Base-by-base conservation (phyloP, 2,797 vertebrate genomes). In the Picus viridis region DNA sequence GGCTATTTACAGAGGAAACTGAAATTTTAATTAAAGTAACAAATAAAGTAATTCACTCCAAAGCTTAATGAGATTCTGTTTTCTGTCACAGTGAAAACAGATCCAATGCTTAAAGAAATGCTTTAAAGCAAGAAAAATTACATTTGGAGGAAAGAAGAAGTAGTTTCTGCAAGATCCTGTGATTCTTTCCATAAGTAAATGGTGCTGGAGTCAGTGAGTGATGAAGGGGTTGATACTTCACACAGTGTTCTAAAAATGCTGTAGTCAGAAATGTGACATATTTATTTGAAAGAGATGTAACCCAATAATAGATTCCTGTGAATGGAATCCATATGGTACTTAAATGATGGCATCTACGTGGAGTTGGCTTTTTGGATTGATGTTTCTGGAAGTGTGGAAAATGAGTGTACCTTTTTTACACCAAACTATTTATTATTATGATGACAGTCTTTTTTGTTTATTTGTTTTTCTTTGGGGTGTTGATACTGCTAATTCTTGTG, bases 11-110 rank as follows among this genome's bases (percentile, higher is more conserved):
- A 87, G 89, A 97, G 92, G 91, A 97, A 97, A 94, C 92, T 82
- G 89, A 88, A 96, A 93, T 96, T 97, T 96, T 97, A 97, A 97
- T 97, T 97, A 94, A 97, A 97, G 86, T 73, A 88, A 91, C 81
- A 96, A 96, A 95, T 83, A 88, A 94, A 91, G 86, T 93, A 96
- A 96, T 95, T 94, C 82, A 82, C 67, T 95, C 75, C 54, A 69
- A 92, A 95, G 95, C 53, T 91, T 95, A 83, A 84, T 68, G 75
- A 87, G 76, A 23, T 80, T 86, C 19, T 53, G 79, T 71, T 84
- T 91, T 61, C 88, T 94, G 63, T 89, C 83, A 64, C 51, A 41
- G 18, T 75, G 20, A 7, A 80, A 83, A 81, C 88, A 65, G 79
- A 87, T 83, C 71, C 30, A 59, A 30, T 64, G 47, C 72, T 41